Percentiles rank a stretch among this genome's conserved stretches.
Evolutionary conservation across 1,140 invertebrate genomes (phyloP).

Genomic region (Daktulosphaira vitifoliae): DNA sequence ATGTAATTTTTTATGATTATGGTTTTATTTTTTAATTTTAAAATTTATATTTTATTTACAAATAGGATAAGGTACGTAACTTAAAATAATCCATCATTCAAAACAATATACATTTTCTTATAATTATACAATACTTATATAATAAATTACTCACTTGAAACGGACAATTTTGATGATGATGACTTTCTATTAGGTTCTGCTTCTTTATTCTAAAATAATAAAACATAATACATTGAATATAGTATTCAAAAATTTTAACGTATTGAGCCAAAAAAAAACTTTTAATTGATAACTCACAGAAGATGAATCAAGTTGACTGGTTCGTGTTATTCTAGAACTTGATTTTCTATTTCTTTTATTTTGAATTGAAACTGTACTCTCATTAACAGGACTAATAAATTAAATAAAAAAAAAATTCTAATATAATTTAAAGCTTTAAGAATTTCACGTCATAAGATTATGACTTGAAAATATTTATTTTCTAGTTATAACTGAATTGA

Average conservation of each 20-base stretch:
- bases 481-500: too few relatives aligned
- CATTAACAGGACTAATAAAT: conserved; percentile 15
- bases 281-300: not conserved
- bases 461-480: too few relatives aligned
- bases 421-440: not conserved
- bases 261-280: not conserved
- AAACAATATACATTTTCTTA: too few relatives aligned
- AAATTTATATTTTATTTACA: too few relatives aligned
- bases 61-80: too few relatives aligned
- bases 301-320: not conserved
- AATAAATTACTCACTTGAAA: conserved; percentile 15
- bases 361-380: not conserved
- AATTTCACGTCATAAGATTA: not conserved
- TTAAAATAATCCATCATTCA: too few relatives aligned
- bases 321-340: conserved; percentile 7
- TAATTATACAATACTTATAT: too few relatives aligned
- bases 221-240: not conserved
- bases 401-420: too few relatives aligned
- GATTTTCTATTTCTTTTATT: conserved; percentile 13
- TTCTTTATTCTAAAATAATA: conserved; percentile 15
- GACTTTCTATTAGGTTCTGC: conserved; percentile 12
- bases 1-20: too few relatives aligned
- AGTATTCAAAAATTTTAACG: not conserved
- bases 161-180: conserved; percentile 1
- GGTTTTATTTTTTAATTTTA: too few relatives aligned